phyloP scores from a whole-genome alignment of 2,113 vertebrate genomes.

The Nematolebias whitei region DNA sequence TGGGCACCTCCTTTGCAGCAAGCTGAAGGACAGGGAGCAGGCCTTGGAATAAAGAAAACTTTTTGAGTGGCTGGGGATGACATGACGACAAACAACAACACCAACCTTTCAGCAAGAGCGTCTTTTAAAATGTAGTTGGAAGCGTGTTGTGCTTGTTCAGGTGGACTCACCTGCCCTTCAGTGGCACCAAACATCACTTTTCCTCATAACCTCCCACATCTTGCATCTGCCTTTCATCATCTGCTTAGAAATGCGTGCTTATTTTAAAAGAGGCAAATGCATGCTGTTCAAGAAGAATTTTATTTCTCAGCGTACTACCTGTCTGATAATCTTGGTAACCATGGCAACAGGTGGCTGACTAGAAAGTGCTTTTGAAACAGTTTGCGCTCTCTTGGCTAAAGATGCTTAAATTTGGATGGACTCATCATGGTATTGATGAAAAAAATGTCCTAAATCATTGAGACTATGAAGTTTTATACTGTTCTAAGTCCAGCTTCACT shows the following conservation, averaged over 20 bases:
- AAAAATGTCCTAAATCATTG: constrained; percentile 9
- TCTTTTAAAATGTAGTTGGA: constrained; percentile 25
- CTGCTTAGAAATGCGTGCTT: constrained; percentile 28
- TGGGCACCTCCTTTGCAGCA: constrained; percentile 4
- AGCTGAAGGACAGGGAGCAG: constrained; percentile 12
- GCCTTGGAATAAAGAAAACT: constrained; percentile 3
- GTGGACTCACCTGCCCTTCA: constrained; percentile 31
- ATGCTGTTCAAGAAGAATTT: constrained; percentile 35
- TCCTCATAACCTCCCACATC: constrained; percentile 41
- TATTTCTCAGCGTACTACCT: constrained; percentile 43
- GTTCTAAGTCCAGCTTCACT: background rate
- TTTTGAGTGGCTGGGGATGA: constrained; percentile 18
- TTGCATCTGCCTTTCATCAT: constrained; percentile 55
- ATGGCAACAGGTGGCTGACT: constrained; percentile 66
- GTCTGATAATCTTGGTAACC: constrained; percentile 58
- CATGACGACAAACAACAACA: constrained; percentile 4
- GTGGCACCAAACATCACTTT: constrained; percentile 11
- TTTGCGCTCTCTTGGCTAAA: constrained; percentile 29
- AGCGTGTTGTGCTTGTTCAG: constrained; percentile 18
- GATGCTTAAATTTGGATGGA: constrained; percentile 35
- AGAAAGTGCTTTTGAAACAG: constrained; percentile 42
- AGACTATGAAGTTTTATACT: constrained; percentile 10
- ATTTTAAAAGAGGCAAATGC: constrained; percentile 35
- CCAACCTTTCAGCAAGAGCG: constrained; percentile 21
- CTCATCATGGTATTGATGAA: constrained; percentile 5